A percentile compares a stretch with the other conserved stretches of the same genome.
These are phyloP conservation scores for Ahaetulla prasina DNA, from an alignment of 2,113 vertebrate genomes.

Conservation along the genomic window DNA sequence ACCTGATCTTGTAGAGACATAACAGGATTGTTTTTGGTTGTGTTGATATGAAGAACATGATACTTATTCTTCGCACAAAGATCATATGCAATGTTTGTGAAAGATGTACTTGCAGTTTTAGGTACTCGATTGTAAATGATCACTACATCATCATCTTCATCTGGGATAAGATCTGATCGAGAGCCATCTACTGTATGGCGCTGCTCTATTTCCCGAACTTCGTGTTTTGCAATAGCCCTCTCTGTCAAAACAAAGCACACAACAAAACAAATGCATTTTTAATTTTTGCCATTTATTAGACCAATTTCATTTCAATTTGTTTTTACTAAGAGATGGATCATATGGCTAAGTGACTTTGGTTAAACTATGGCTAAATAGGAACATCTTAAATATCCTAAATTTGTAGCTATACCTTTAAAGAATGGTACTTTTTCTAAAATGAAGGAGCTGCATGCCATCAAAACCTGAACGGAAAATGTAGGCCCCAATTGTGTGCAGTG, in stretches of 20 bases:
- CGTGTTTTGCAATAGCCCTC: conserved; percentile 85
- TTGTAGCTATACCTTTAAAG: background rate
- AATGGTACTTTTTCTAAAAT: background rate
- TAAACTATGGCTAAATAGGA: background rate
- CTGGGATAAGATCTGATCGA: conserved; percentile 63
- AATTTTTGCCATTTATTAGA: background rate
- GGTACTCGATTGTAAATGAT: conserved; percentile 97
- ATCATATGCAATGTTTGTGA: conserved; percentile 92
- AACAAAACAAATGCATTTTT: background rate
- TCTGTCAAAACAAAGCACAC: conserved; percentile 68
- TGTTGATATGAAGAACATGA: conserved; percentile 98
- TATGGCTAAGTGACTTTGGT: background rate
- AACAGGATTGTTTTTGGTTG: conserved; percentile 98
- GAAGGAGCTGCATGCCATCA: background rate
- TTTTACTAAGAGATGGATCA: background rate
- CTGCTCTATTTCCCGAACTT: conserved; percentile 88
- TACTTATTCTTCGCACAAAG: conserved; percentile 87
- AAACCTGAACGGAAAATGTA: background rate
- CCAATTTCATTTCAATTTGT: background rate
- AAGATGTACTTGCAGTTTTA: conserved; percentile 98
- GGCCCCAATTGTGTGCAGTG: background rate
- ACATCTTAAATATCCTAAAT: background rate
- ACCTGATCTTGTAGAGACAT: conserved; percentile 99
- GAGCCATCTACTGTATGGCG: conserved; percentile 77
- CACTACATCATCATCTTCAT: conserved; percentile 80